Conservation (phyloP, 2,113 vertebrate species). For the Laticauda colubrina region DNA sequence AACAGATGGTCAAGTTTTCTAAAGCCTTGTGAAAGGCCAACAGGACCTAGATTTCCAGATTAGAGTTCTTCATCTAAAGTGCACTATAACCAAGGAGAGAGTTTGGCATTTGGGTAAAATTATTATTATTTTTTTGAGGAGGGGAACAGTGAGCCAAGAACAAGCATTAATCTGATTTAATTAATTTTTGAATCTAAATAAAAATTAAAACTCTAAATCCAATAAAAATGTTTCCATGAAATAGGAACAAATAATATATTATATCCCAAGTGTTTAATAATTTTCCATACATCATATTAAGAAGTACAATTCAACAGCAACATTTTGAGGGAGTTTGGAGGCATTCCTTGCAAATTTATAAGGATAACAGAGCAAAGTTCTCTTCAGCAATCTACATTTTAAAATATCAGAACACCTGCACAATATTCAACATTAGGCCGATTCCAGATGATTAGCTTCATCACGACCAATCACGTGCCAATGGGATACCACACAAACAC, state of each 20-base stretch:
- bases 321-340: neutral
- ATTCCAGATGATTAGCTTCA: neutral
- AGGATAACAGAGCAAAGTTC: neutral
- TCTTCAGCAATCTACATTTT: neutral
- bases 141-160: neutral
- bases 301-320: neutral
- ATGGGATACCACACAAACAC: neutral
- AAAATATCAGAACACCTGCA: neutral
- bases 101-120: neutral
- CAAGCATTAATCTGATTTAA: neutral
- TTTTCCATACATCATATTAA: neutral
- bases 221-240: neutral
- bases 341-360: neutral
- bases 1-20: neutral
- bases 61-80: neutral
- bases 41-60: neutral
- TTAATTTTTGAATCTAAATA: neutral
- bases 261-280: neutral
- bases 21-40: neutral
- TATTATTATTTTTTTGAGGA: neutral
- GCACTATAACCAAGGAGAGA: neutral
- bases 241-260: neutral
- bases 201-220: neutral
- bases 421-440: neutral
- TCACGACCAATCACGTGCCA: neutral